Evolutionary conservation across 2,113 vertebrate species (phyloP).

Genomic region (Corydoras maculifer): DNA sequence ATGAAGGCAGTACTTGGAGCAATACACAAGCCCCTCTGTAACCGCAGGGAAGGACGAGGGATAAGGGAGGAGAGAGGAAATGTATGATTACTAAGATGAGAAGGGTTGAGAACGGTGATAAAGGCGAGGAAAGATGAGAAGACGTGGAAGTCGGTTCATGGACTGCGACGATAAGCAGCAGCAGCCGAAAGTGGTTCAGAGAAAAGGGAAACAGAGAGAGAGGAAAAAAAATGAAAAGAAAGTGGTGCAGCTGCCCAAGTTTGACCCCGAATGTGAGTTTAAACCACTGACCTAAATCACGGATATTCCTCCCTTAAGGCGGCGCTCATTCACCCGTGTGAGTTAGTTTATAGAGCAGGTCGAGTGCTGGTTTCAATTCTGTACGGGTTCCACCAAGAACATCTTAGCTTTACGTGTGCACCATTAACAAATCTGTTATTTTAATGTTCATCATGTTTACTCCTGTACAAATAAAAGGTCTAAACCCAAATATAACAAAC

Average conservation of each 20-base stretch:
- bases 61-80: neutral
- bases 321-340: neutral
- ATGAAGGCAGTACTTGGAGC: neutral
- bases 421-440: too few relatives aligned
- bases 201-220: neutral
- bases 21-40: conserved; percentile 1
- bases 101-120: conserved; percentile 5
- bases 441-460: too few relatives aligned
- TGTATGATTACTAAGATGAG: neutral
- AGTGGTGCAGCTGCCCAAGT: neutral
- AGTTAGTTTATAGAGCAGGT: neutral
- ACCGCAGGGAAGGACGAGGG: neutral
- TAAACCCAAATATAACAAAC: too few relatives aligned
- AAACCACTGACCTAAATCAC: conserved; percentile 15
- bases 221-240: neutral
- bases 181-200: neutral
- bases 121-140: conserved; percentile 11
- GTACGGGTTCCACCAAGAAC: too few relatives aligned
- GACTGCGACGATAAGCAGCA: conserved; percentile 21
- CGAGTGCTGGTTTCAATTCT: neutral
- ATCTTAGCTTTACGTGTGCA: too few relatives aligned
- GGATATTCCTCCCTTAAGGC: neutral
- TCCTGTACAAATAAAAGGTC: too few relatives aligned
- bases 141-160: conserved; percentile 11
- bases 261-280: conserved; percentile 6